A percentile compares a stretch with the other conserved stretches of the same genome.
Conservation (phyloP, 2,113 vertebrate species). For the Dicrurus megarhynchus region DNA sequence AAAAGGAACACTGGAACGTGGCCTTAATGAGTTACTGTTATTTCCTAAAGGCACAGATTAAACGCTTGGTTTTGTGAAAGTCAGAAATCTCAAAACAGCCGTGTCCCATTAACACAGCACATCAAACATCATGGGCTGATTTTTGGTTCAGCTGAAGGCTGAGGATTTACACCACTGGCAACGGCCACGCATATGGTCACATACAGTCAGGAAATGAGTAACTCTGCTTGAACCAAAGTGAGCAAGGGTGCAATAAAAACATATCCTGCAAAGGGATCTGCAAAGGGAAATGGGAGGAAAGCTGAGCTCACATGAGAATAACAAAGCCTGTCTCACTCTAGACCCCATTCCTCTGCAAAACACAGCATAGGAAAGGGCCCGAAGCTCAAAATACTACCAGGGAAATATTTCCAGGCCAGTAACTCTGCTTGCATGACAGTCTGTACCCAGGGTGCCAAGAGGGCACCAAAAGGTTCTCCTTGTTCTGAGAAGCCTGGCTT, state of each 20-base stretch:
- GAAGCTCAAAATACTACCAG: background rate
- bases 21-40: background rate
- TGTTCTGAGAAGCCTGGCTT: background rate
- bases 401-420: background rate
- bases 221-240: background rate
- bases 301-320: background rate
- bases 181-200: background rate
- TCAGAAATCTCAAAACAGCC: background rate
- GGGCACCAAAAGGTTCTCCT: background rate
- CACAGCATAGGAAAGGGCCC: background rate
- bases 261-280: slow-evolving; percentile 28
- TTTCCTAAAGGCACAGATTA: slow-evolving; percentile 21
- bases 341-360: background rate
- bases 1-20: background rate
- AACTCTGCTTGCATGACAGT: background rate
- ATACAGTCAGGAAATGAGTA: slow-evolving; percentile 43
- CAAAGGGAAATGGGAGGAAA: background rate
- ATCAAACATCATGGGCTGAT: background rate
- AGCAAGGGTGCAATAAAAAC: slow-evolving; percentile 4
- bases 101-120: background rate
- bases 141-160: background rate
- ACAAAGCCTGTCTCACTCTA: background rate
- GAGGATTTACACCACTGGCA: slow-evolving; percentile 17
- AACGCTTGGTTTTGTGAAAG: background rate
- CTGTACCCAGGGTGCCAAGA: background rate